Evolutionary conservation across 2,113 vertebrate species (phyloP), one percentile per base, ranked within the genome.

Genomic region (Campylorhamphus procurvoides): DNA sequence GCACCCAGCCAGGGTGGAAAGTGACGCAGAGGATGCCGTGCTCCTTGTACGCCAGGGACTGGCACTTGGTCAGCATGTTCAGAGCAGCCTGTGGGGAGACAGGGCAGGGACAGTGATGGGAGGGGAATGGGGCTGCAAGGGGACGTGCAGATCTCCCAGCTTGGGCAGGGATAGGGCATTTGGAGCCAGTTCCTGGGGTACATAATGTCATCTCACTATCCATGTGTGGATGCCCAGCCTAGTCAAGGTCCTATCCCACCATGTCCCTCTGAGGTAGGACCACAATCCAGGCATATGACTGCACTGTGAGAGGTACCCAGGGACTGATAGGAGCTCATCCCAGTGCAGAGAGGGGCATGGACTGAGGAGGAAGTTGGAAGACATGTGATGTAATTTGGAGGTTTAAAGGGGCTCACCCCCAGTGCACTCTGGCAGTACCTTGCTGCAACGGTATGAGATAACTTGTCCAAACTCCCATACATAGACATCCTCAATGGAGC

Each of bases 361-460:
- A 33, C 12, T 2, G 24, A 50, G 11, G 6, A 14, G 6, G 1
- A 27, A 4, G 6, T 6, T n/a, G 49, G 24, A 39, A 76, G 10
- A n/a, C 4, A 9, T 10, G 39, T 3, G 1, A 28, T 25, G 46
- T 46, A 1, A 6, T 77, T 47, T 0, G 0, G 11, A 59, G 28
- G 18, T 16, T 18, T 78, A 78, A 82, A 29, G 8, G 33, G 39
- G 28, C 13, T 53, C 12, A n/a, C 0, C 1, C 27, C 28, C 18
- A 14, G 35, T 0, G 6, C 8, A 33, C n/a, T 3, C 5, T 4
- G 16, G 24, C 46, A 18, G 25, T 90, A 97, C 97, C 96, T 97
- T 97, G 91, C 97, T 97, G 87, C 75, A 77, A 44, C 86, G 72
- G 46, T 96, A 98, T 0, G 96, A 78, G 20, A 93, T 33, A 53